Conservation (phyloP, 2,797 vertebrate species). For the Eulemur albifrons region DNA sequence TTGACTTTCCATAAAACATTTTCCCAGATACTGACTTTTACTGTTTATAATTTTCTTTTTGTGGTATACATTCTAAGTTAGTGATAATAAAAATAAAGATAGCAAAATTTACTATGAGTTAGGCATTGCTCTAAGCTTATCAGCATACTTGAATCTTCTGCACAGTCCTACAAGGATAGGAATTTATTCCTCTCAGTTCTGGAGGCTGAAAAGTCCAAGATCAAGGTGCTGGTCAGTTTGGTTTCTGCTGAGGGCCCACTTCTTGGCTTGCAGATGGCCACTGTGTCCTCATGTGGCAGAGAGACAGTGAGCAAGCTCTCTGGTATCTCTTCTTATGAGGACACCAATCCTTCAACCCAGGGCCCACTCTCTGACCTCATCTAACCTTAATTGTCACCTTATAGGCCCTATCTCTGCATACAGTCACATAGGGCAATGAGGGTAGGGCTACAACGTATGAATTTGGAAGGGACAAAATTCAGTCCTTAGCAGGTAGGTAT, state of each 20-base stretch:
- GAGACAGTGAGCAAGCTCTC: background rate
- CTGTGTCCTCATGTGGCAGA: background rate
- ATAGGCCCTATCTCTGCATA: background rate
- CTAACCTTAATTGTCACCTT: background rate
- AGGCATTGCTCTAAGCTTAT: background rate
- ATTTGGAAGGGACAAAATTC: background rate
- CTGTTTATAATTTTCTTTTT: background rate
- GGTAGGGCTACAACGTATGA: background rate
- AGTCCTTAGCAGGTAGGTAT: background rate
- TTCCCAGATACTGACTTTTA: background rate
- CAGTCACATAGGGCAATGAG: background rate
- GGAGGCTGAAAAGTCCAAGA: background rate
- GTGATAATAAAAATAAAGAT: background rate
- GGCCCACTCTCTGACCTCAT: background rate
- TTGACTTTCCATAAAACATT: constrained; percentile 8
- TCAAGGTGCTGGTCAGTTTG: background rate
- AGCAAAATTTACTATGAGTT: background rate
- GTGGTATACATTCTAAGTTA: background rate
- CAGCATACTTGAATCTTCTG: background rate
- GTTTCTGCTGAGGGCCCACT: background rate
- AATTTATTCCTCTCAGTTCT: background rate
- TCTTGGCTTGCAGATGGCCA: background rate
- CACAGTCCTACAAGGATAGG: background rate
- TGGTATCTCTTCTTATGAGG: background rate
- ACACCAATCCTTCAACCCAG: background rate